Base-by-base conservation (phyloP, 2,888 invertebrate genomes). In the Amphimallon solstitiale region DNA sequence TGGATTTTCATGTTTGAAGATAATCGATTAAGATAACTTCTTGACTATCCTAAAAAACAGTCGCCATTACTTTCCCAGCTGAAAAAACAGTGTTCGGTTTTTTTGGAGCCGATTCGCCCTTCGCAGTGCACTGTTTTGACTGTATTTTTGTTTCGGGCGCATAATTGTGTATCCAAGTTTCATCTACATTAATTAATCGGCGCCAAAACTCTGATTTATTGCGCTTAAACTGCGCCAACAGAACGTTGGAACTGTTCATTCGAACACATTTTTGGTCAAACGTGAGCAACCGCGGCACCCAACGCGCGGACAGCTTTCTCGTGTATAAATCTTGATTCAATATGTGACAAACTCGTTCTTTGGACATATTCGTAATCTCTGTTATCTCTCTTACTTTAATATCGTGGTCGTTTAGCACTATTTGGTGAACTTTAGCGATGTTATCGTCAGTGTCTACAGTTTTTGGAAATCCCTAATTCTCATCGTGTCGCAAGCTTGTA, bases 371-470 rank as follows among this genome's bases (percentile, higher is more conserved):
- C 62, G 66, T 56, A 60, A 34, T 61, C 59, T 69, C 66, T 54
- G 67, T 67, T 67, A 69, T 67, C 66, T 70, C 52, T 51, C 63
- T 48, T 38, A 71, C 60, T 69, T 70, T 70, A 43, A 62, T 59
- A 72, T 69, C 65, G 35, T 66, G 65, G 54, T 68, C 65, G 49
- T 68, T 65, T 51, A 67, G 43, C 54, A 71, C 66, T 43, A 68
- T 70, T 56, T 68, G 19, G n/a, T n/a, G n/a, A n/a, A n/a, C n/a
- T n/a, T n/a, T n/a, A 35, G 56, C 65, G 62, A 71, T 68, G 60
- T 64, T 70, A 52, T 72, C 68, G 56, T 66, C 63, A 46, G 66
- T 71, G 35, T 69, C 70, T 70, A 64, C 65, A 67, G 68, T 65
- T 65, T 68, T 66, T 54, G 65, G 61, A 51, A 34, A 64, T 64